Evolutionary conservation across 2,113 vertebrate species (phyloP).

Genomic region (Podilymbus podiceps): DNA sequence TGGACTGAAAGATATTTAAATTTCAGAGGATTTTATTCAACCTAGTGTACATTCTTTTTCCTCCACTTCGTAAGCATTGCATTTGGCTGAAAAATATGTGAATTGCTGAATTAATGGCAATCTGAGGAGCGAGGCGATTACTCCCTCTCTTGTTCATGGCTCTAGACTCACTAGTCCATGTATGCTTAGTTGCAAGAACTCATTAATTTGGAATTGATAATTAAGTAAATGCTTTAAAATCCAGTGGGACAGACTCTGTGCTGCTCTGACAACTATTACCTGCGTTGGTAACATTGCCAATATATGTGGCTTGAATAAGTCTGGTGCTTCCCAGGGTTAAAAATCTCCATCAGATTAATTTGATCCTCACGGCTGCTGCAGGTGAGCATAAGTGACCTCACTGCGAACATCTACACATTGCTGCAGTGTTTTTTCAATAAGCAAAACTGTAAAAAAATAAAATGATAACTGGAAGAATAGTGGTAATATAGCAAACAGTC

Average conservation of each 20-base stretch:
- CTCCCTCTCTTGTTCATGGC: neutral
- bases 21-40: neutral
- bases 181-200: neutral
- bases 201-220: neutral
- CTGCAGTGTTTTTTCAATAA: neutral
- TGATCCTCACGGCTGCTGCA: neutral
- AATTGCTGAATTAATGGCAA: accelerated
- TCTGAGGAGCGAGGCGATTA: neutral
- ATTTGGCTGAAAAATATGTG: neutral
- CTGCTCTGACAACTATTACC: neutral
- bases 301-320: neutral
- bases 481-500: neutral
- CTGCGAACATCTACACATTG: accelerated
- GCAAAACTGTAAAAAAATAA: neutral
- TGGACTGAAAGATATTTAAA: neutral
- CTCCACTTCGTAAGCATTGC: neutral
- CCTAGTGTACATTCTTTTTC: neutral
- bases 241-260: neutral
- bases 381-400: neutral
- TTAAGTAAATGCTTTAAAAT: neutral
- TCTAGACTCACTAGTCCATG: neutral
- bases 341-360: neutral
- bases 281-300: accelerated
- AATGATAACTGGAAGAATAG: neutral
- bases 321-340: neutral